phyloP scores from a whole-genome alignment of 1,140 invertebrate species.

The Eueides isabella region DNA sequence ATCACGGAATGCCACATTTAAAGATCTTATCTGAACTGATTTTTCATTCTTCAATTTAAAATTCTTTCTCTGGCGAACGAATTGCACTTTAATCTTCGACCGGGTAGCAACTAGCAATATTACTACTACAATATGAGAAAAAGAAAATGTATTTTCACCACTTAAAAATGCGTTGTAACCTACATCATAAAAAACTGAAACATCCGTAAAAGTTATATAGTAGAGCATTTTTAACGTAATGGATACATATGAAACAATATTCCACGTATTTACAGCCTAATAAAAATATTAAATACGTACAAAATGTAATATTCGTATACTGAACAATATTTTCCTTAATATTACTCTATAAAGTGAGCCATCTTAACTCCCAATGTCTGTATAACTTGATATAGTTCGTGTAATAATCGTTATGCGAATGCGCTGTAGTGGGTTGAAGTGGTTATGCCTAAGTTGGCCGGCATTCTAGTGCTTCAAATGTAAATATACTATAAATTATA shows the following conservation, averaged over 20 bases:
- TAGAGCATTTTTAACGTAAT: slow-evolving; percentile 9
- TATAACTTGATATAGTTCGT: slow-evolving; percentile 35
- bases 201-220: slow-evolving; percentile 14
- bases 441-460: slow-evolving; percentile 17
- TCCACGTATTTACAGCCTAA: slow-evolving; percentile 18
- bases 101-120: too few species aligned
- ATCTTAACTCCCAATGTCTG: slow-evolving; percentile 36
- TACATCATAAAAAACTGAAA: slow-evolving; percentile 1
- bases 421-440: slow-evolving; percentile 25
- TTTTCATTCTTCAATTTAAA: too few species aligned
- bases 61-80: too few species aligned
- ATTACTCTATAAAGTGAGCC: slow-evolving; percentile 39
- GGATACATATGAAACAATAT: slow-evolving; percentile 22
- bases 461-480: background rate
- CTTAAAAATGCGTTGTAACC: background rate
- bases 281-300: slow-evolving; percentile 29
- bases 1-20: too few species aligned
- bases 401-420: slow-evolving; percentile 47
- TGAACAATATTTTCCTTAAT: slow-evolving; percentile 37
- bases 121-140: too few species aligned
- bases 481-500: too few species aligned
- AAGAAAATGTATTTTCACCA: too few species aligned
- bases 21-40: too few species aligned
- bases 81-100: too few species aligned
- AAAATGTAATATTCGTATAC: slow-evolving; percentile 12